These are phyloP conservation scores for Hyaena hyaena DNA, from an alignment of 2,113 vertebrate genomes.

Conservation along the genomic window DNA sequence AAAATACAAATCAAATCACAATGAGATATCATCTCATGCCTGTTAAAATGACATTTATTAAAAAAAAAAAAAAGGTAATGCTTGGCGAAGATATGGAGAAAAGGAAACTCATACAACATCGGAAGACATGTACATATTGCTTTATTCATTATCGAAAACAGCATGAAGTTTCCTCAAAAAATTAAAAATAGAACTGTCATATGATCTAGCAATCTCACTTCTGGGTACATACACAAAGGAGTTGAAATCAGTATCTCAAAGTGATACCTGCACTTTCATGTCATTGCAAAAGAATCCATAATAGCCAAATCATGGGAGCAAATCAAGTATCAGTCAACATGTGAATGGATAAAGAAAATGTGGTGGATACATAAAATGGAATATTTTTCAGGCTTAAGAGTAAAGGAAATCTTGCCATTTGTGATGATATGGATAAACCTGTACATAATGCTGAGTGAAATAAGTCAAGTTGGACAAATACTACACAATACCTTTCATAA, in stretches of 20 bases:
- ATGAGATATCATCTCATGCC: background rate
- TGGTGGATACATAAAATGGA: background rate
- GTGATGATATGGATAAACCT: background rate
- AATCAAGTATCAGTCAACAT: background rate
- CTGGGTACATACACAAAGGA: background rate
- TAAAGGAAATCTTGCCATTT: background rate
- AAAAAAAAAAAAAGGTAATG: background rate
- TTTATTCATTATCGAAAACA: background rate
- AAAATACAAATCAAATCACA: background rate
- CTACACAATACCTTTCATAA: too few relatives aligned
- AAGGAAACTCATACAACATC: background rate
- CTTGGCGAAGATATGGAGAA: background rate
- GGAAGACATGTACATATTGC: background rate
- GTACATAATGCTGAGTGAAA: background rate
- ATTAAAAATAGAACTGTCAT: background rate
- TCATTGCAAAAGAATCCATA: background rate
- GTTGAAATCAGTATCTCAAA: background rate
- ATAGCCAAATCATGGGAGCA: background rate
- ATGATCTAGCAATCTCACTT: background rate
- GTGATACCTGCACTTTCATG: background rate
- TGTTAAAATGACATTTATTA: background rate
- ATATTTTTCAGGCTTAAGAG: too few relatives aligned
- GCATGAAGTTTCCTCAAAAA: background rate
- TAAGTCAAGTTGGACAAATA: background rate
- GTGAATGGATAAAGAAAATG: background rate